Percentiles rank a stretch among this genome's conserved stretches.
phyloP scores from a whole-genome alignment of 30 jellyfish, hydroid and myxozoan genomes.

The Pseudorhiza aurosa region DNA sequence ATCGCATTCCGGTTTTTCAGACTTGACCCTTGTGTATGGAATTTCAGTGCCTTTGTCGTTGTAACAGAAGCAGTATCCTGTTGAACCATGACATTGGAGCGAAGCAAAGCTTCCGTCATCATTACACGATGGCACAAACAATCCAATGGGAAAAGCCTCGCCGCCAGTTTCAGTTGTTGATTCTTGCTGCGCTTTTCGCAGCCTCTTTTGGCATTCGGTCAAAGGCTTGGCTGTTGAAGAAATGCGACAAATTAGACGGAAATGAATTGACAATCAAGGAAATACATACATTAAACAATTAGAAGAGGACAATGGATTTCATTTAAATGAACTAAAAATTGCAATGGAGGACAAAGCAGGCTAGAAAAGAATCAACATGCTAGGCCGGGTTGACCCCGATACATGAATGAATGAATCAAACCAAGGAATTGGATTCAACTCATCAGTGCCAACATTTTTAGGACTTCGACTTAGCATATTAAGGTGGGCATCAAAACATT shows the following conservation, averaged over 20 bases:
- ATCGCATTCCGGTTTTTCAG: conserved; percentile 39
- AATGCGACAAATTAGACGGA: background rate
- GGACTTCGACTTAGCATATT: too few species aligned
- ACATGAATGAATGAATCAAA: too few species aligned
- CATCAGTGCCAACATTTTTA: too few species aligned
- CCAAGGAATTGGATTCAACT: too few species aligned
- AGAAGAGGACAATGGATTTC: too few species aligned
- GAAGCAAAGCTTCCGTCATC: conserved; percentile 67
- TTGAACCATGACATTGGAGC: conserved; percentile 83
- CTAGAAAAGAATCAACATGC: background rate
- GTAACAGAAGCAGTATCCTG: conserved; percentile 80
- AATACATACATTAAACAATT: too few species aligned
- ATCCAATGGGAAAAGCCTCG: conserved; percentile 61
- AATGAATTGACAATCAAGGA: background rate
- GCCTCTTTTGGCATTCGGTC: conserved; percentile 36
- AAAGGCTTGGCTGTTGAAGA: background rate
- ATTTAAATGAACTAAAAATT: too few species aligned
- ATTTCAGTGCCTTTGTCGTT: conserved; percentile 50
- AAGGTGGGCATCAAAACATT: too few species aligned
- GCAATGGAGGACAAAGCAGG: background rate
- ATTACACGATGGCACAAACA: conserved; percentile 73
- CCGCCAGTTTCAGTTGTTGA: conserved; percentile 14
- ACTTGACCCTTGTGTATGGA: conserved; percentile 33
- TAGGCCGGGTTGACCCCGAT: too few species aligned
- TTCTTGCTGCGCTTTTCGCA: background rate